Evolutionary conservation across 92 coral and sea anemone genomes (phyloP), one percentile per base, ranked within the genome.

Genomic region (Actinostola sp.): DNA sequence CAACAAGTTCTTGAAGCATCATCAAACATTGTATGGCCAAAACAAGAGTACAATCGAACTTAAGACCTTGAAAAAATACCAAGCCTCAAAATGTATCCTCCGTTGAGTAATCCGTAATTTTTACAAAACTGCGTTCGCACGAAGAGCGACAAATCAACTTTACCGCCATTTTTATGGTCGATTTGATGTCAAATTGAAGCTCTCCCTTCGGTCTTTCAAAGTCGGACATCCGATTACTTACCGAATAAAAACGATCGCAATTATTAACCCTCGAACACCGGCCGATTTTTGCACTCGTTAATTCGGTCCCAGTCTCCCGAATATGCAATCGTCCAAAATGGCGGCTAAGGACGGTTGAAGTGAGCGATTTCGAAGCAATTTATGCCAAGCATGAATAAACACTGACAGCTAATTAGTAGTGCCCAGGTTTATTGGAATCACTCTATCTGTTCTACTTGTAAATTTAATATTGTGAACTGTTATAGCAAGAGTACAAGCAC

Each of bases 271-370:
- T n/a, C 67, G 31, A 39, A 62, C 1, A 17, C 5, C n/a, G 8
- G 24, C 31, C 67, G 31, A 62, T 1, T 21, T 35, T 7, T 11
- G 12, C 1, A 0, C 33, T 62, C 67, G 49, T 35, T 33, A 62
- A 62, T 36, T 62, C 67, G 50, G 49, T 20, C 50, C 67, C 67
- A 62, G 67, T 62, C 50, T 62, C 67, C 49, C 29, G 9, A 34
- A 62, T 33, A n/a, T 19, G 67, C 67, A 10, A 36, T 33, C 67
- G 67, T 62, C 67, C 67, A 62, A 62, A 33, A 62, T 36, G 67
- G 67, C 67, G 46, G 50, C 46, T 36, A 39, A 19, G 28, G 67
- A 35, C 67, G 27, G 35, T n/a, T 33, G 13, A 2, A 0, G 19
- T 62, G 67, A 62, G 67, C 67, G 67, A 62, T 34, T 34, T 62